Conservation (phyloP, 2,113 vertebrate genomes). For the Zapus hudsonius region DNA sequence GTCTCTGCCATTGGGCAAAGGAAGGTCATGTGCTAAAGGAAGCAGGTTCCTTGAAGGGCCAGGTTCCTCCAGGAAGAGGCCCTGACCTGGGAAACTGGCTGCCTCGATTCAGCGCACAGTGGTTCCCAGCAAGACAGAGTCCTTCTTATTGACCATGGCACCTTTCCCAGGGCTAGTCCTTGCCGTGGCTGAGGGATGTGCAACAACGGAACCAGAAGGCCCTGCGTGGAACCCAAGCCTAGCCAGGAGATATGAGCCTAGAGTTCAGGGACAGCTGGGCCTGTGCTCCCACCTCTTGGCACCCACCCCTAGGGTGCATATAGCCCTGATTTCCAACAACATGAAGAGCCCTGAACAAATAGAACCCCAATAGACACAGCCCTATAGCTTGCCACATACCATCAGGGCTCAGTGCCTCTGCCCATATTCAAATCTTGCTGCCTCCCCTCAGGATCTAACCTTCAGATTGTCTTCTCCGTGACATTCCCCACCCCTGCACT, state of each 20-base stretch:
- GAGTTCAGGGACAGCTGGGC: background rate
- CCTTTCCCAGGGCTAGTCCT: background rate
- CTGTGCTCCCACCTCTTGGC: fast-evolving
- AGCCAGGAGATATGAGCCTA: background rate
- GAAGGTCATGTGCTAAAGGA: background rate
- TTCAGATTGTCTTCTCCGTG: background rate
- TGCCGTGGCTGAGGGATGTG: background rate
- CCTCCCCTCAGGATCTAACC: background rate
- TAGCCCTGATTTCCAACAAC: background rate
- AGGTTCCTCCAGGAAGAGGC: background rate
- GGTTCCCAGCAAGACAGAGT: too few species aligned
- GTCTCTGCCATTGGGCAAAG: background rate
- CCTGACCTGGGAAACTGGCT: background rate
- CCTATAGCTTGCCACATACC: background rate
- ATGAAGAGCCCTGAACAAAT: background rate
- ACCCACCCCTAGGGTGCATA: background rate
- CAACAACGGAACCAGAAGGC: background rate
- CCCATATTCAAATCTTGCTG: background rate
- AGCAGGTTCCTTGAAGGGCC: background rate
- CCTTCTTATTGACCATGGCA: background rate
- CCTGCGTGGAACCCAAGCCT: background rate
- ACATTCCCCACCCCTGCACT: background rate
- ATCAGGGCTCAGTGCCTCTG: background rate
- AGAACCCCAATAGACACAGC: fast-evolving
- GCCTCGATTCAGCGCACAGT: background rate